Evolutionary conservation across 30 jellyfish, hydroid and myxozoan genomes (phyloP), one percentile per base, ranked within the genome.

Genomic region (Aurelia sp.): DNA sequence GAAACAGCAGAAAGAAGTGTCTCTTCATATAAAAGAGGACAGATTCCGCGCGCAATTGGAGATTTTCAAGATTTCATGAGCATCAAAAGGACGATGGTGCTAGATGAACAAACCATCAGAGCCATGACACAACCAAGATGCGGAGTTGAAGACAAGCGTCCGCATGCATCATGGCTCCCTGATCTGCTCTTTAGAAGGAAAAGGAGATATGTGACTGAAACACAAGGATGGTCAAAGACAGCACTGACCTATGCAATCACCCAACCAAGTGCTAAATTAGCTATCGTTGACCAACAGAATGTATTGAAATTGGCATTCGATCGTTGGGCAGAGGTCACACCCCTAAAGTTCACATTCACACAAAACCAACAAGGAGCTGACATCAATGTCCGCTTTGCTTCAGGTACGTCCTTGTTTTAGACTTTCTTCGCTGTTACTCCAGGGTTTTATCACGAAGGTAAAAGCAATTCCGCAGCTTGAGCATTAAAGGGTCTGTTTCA

Each of bases 301-400:
- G 86, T 87, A 3, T 74, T 89, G 40, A 40, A 68, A 76, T 31
- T 41, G 61, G 97, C 97, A 13, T 82, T 89, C 40, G 70, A 78
- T 31, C 86, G 97, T 19, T 89, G 97, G 97, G 91, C 97, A 20
- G 97, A 89, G 66, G 93, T 89, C 23, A 69, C 80, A 15, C 97
- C 97, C 30, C 73, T 89, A 62, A 78, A 75, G 11, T 89, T 89
- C 72, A 11, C 67, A 16, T 89, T 66, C 86, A 81, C 87, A 15
- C 62, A 50, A 75, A 81, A 74, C 47, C 62, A 48, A 11, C 88
- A 73, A 19, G 86, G 86, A 35, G 97, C 97, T 1, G 97, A 89
- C 71, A 73, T 89, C 63, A 82, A 61, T 48, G 53, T 89, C 57
- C 78, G 97, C 35, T 89, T 89, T 66, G 97, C 93, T 5, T 55